Evolutionary conservation across 35 echinoderm and acorn worm genomes (phyloP), one percentile per base, ranked within the genome.

Genomic region (Lytechinus variegatus): DNA sequence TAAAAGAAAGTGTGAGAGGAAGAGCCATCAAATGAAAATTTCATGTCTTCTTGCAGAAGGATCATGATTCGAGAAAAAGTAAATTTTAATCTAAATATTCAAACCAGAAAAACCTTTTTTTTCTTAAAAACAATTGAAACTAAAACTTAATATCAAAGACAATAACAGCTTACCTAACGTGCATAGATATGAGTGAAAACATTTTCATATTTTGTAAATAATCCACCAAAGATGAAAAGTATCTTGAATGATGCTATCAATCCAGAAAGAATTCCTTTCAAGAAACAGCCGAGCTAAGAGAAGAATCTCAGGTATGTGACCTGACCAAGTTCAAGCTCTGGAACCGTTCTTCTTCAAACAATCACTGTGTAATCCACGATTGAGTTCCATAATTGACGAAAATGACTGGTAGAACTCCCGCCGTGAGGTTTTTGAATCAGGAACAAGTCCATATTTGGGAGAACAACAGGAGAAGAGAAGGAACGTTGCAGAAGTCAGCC

Each of bases 401-500:
- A 79, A 79, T 79, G 66, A 79, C 66, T 79, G 16, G 66, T 14
- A 79, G 66, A 79, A 24, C 21, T 79, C 66, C 66, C 66, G 66
- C 66, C 66, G 66, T 19, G 66, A 79, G 66, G 66, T 79, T 79
- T 44, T 79, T 79, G 66, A 79, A 79, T 79, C 66, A 8, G 66
- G 88, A 54, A 90, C 29, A 90, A 90, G 88, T 90, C 88, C 88
- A 90, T 90, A 90, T 90, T 90, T 90, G 88, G 88, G 88, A 54
- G 52, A 52, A 8, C 88, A 27, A 44, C 27, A 14, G 52, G 29
- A 90, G 88, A 28, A 54, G 29, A 14, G 87, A 89, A 16, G 87
- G 87, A 52, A 44, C 16, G 27, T 90, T 8, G 66, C 66, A 79
- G 66, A 24, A 79, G 21, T 16, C 66, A 79, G 66, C 19, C n/a